Percentiles rank a stretch among this genome's conserved stretches.
These are phyloP conservation scores for Psittacula cyanocephala DNA, from an alignment of 2,113 vertebrate species.

Conservation along the genomic window DNA sequence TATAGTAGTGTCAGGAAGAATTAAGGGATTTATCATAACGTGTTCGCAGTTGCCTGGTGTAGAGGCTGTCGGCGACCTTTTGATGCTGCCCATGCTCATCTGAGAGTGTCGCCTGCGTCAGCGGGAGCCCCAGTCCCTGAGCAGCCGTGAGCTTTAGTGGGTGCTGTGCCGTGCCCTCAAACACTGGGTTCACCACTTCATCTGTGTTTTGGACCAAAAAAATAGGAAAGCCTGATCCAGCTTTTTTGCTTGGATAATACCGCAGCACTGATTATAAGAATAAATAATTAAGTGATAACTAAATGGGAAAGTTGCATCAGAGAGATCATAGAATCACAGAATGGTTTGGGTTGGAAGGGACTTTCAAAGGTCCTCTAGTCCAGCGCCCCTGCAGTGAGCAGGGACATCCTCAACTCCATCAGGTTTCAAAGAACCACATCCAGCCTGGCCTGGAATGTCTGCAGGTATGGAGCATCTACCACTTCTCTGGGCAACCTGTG, in stretches of 20 bases:
- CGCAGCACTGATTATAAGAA: accelerated
- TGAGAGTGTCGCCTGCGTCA: not conserved
- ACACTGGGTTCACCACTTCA: not conserved
- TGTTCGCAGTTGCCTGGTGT: not conserved
- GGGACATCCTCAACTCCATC: not conserved
- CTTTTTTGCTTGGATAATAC: not conserved
- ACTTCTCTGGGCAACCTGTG: not conserved
- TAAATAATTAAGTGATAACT: not conserved
- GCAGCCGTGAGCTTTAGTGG: accelerated
- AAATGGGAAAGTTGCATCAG: not conserved
- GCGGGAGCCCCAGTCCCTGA: not conserved
- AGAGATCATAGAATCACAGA: not conserved
- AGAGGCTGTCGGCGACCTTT: not conserved
- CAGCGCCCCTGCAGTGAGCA: not conserved
- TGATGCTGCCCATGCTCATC: not conserved
- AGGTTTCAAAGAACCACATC: not conserved
- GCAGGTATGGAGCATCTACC: not conserved
- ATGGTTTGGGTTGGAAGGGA: not conserved
- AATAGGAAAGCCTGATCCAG: not conserved
- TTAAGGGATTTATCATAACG: not conserved
- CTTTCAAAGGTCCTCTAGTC: not conserved
- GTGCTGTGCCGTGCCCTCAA: not conserved
- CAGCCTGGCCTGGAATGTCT: not conserved
- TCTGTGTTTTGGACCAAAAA: not conserved
- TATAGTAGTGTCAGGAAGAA: not conserved